A percentile compares a stretch with the other conserved stretches of the same genome.
Conservation (phyloP, 1,140 invertebrate species). For the Penaeus chinensis region DNA sequence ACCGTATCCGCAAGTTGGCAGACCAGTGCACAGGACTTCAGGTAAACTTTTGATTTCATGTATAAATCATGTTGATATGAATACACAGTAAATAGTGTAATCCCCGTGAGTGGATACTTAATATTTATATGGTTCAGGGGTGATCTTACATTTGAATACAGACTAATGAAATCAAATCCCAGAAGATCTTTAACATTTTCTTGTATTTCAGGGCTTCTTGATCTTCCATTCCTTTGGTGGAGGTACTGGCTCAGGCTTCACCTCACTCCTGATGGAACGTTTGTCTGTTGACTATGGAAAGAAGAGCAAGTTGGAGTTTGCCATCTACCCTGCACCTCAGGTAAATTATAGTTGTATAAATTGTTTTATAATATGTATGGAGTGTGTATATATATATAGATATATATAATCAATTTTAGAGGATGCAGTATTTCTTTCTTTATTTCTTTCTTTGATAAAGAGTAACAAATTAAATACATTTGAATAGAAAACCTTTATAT, state of each 20-base stretch:
- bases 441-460: no score
- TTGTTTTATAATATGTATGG: no score
- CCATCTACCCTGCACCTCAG: conserved; percentile 16
- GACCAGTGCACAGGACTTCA: conserved; percentile 82
- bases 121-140: no score
- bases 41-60: background rate
- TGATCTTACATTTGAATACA: background rate
- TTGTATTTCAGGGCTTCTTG: conserved; percentile 73
- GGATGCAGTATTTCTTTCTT: no score
- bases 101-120: no score
- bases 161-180: background rate
- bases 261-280: conserved; percentile 72
- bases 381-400: conserved; percentile 68
- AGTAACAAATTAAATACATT: no score
- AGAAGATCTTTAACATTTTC: no score
- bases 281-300: conserved; percentile 73
- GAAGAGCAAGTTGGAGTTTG: conserved; percentile 73
- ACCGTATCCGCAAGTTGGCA: conserved; percentile 74
- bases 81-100: no score
- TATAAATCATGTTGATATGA: background rate
- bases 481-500: no score
- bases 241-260: conserved; percentile 71
- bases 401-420: no score
- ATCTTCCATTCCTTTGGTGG: conserved; percentile 68
- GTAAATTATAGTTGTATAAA: background rate